Evolutionary conservation across 2,797 vertebrate genomes (phyloP), one percentile per base, ranked within the genome.

Genomic region (Oceanodroma leucorhoa): DNA sequence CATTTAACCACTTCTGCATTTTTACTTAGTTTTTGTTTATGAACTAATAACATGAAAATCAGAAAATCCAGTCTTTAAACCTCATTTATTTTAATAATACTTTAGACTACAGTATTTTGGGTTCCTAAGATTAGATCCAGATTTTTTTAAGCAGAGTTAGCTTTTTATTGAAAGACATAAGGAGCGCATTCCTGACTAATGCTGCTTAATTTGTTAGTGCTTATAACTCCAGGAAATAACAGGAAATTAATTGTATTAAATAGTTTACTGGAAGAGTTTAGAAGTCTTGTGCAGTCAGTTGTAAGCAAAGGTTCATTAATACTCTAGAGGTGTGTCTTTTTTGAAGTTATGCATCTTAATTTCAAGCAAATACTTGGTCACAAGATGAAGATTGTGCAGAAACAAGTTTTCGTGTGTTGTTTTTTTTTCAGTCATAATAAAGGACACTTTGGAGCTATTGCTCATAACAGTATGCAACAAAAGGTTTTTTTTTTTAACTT

Each of bases 281-380:
- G 41, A 51, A 61, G 19, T 46, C 50, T 94, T 91, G 22, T 77
- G 72, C 24, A 94, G 77, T 93, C 29, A 40, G 41, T 73, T 83
- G 60, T 65, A 91, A 73, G 83, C 21, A 89, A 21, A 38, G 89
- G 71, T 82, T 82, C 40, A 93, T 96, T 82, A 30, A 27, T 62
- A 34, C 65, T 88, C 6, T 36, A 54, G 57, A 93, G 66, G 61
- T 54, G 60, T 7, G 34, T 72, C 30, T 76, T 92, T 26, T 77
- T 79, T 50, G 90, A 93, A 69, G 70, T 97, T 46, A 55, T 26
- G 11, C 69, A 5, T 83, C 55, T 94, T 96, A n/a, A 83, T 91
- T 73, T 90, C 41, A 79, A 82, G 14, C 32, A 79, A 86, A 90
- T 77, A 36, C 12, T 40, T 34, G 18, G 32, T 83, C 38, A 43